Base-by-base conservation (phyloP, 1,140 invertebrate genomes). In the Trichoplusia ni region DNA sequence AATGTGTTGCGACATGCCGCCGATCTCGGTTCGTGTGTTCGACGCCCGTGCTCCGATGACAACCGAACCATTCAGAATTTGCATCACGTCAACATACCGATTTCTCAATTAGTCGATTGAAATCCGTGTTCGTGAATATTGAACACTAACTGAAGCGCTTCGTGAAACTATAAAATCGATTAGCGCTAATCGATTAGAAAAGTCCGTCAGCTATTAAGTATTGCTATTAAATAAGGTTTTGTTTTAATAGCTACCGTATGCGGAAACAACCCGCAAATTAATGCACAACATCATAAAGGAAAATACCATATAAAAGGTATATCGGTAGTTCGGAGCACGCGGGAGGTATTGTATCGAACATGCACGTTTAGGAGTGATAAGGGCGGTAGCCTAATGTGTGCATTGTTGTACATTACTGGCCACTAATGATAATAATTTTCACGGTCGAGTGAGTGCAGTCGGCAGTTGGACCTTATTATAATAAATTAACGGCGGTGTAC, bases 391-490 rank as follows among this genome's bases (percentile, higher is more conserved):
- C 9, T 35, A 54, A 65, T 66, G 67, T 73, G 18, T 73, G 71
- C 61, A 62, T 69, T 51, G 40, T 68, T 72, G 58, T 73, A 77
- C 74, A 79, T 82, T 84, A 84, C 77, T 75, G 79, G 70, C 47
- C 69, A 79, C 75, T 84, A 82, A 82, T 88, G 82, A 85, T 84
- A 84, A 84, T 84, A 85, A 84, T 86, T 89, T 85, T 89, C 79
- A 86, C 75, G 77, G 80, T 89, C 74, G 80, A 79, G 73, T 73
- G 74, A 81, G 71, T 70, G 69, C 76, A 75, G 77, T 75, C 79
- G 85, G 79, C 85, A 81, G 84, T 86, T 89, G 84, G 77, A 77
- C 71, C 84, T 89, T 84, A 84, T 89, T 86, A 89, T 80, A 84
- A 86, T 88, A 86, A 86, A 86, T 86, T 86, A 86, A 85, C 77